Evolutionary conservation across 1,140 invertebrate genomes (phyloP), one percentile per base, ranked within the genome.

Genomic region (Eciton burchellii): DNA sequence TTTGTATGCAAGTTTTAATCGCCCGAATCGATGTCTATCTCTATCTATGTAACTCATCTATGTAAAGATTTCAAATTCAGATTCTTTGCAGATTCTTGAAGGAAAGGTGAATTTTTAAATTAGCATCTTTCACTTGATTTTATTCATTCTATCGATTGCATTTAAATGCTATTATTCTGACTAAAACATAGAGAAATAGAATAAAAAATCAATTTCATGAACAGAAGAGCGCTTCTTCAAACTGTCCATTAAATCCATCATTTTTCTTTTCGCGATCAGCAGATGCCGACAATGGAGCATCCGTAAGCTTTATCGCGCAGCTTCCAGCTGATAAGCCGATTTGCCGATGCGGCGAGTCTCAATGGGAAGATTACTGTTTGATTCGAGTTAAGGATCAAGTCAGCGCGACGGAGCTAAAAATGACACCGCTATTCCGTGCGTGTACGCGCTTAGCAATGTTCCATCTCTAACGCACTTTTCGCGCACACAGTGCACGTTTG

Each of bases 381-480:
- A 62, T 74, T 60, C 24, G 54, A 73, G 71, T 59, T 59, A 73
- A 21, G 71, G 71, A 73, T 73, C 72, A 74, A 74, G 72, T 63
- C 24, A 26, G 47, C 19, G 54, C 14, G 43, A 63, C 29, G 43
- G 35, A 3, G 43, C n/a, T 49, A 21, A 71, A 71, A 6, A 19
- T 8, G 52, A 19, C 19, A 71, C 41, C 4, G n/a, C 12, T 62
- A 74, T 74, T 74, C 57, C 5, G 41, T n/a, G 1, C 21, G 14
- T 43, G 45, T n/a, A 63, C 59, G 26, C 49, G 24, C 57, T 49
- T 49, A 74, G 41, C n/a, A 8, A 21, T 26, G 26, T 52, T 3
- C 72, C 12, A 12, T 74, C 59, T 47, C 56, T 29, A 56, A 74
- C 41, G 26, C 43, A n/a, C 41, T 74, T 74, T 62, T 47, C 56